Evolutionary conservation across 2,113 vertebrate genomes (phyloP).

Genomic region (Rafetus swinhoei): DNA sequence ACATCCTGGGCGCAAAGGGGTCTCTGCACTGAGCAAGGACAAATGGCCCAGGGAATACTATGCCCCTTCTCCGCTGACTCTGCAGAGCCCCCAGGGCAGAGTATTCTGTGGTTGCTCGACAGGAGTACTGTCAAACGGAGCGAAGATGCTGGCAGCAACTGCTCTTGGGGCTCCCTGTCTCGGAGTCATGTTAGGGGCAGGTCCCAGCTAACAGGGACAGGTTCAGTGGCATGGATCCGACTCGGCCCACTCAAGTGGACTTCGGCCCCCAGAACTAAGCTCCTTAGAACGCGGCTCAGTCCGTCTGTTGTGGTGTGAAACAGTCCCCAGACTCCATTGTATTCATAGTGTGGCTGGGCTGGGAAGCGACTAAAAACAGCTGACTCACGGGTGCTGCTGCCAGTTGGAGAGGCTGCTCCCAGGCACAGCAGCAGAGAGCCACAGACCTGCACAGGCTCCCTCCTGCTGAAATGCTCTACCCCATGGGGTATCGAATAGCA

Average conservation of each 20-base stretch:
- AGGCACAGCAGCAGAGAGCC: accelerated
- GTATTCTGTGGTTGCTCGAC: neutral
- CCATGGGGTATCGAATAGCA: neutral
- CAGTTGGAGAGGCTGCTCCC: neutral
- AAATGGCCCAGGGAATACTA: neutral
- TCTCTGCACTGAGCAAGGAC: neutral
- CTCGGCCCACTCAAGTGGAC: neutral
- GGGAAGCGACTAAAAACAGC: constrained; percentile 10
- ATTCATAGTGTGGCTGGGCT: accelerated
- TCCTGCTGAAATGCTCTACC: neutral
- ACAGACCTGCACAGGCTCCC: accelerated
- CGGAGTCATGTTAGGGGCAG: too few species aligned
- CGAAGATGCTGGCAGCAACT: accelerated
- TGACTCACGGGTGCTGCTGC: constrained; percentile 63
- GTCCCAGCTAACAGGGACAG: neutral
- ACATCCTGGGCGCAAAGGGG: neutral
- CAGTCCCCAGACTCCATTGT: accelerated
- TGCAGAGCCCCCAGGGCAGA: neutral
- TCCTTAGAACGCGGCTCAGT: neutral
- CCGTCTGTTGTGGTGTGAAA: accelerated
- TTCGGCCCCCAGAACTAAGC: too few species aligned
- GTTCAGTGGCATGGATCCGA: neutral
- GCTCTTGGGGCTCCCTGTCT: too few species aligned
- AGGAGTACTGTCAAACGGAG: neutral
- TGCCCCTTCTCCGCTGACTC: too few species aligned